Evolutionary conservation across 2,797 vertebrate species (phyloP).

Genomic region (Acestrorhynchus altus): DNA sequence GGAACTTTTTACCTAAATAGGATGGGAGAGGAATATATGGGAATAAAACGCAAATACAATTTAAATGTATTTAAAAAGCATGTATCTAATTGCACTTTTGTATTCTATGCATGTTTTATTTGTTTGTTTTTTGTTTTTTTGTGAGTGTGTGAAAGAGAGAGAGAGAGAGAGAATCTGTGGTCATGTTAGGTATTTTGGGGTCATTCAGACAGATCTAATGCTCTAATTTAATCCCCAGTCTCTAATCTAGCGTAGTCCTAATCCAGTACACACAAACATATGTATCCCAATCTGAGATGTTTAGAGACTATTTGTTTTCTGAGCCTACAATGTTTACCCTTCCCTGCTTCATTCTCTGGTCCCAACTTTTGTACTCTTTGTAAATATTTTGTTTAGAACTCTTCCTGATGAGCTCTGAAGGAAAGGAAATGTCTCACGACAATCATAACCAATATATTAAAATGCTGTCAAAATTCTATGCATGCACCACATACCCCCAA

Average conservation of each 20-base stretch:
- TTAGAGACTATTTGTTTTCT: constrained; percentile 8
- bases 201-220: neutral
- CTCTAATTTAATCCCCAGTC: constrained; percentile 35
- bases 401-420: constrained; percentile 15
- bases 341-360: neutral
- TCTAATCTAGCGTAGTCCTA: constrained; percentile 33
- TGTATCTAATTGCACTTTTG: neutral
- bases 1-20: neutral
- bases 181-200: neutral
- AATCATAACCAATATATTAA: constrained; percentile 49
- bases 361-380: constrained; percentile 3
- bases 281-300: constrained; percentile 19
- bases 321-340: neutral
- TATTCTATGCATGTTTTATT: neutral
- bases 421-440: constrained; percentile 43
- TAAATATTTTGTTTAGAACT: constrained; percentile 31
- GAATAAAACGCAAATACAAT: neutral
- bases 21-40: neutral
- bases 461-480: constrained; percentile 57
- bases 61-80: neutral
- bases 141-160: neutral
- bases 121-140: too few relatives aligned
- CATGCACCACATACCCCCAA: constrained; percentile 43
- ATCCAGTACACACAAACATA: constrained; percentile 27
- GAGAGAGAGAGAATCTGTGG: neutral